Evolutionary conservation across 2,888 invertebrate species (phyloP), one percentile per base, ranked within the genome.

Genomic region (Trichogramma dendrolimi): DNA sequence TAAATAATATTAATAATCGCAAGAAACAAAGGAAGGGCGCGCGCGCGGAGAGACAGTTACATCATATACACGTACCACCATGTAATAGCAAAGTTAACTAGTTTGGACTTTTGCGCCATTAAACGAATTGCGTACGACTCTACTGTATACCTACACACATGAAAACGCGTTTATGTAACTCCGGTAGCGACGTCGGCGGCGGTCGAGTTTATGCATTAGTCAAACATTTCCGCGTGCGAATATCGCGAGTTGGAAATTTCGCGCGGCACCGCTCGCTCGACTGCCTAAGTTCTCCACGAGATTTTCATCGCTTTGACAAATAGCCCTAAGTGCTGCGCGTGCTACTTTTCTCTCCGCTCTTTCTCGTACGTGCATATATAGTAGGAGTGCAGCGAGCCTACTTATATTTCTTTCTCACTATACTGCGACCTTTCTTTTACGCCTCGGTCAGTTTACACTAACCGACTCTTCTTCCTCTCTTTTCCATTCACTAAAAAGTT

Each of bases 291-390:
- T 62, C 63, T 63, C 58, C 57, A 52, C 57, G 64, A 72, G 70
- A 73, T 73, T 72, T 70, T 68, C 72, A 69, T 72, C 71, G 65
- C 64, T 62, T 69, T 70, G 74, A 74, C 72, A 74, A 73, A 75
- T 74, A 70, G 71, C 69, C 57, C 53, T 68, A 70, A 72, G 70
- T 69, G 68, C 63, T 48, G 61, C 59, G 64, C 60, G 66, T 39
- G 51, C 39, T 46, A 51, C 11, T 61, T 46, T 54, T 48, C 48
- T 52, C 48, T 49, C 11, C 41, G 47, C 55, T 40, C 56, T 8
- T 60, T 49, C 39, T 10, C n/a, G 8, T 46, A 2, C n/a, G 2
- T 10, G n/a, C 2, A 46, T 10, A 46, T 46, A 46, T 46, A 46
- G 46, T 46, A 46, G n/a, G n/a, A 46, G n/a, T 10, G 46, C 8